phyloP scores from a whole-genome alignment of 1,140 invertebrate species.

The Homalodisca vitripennis region DNA sequence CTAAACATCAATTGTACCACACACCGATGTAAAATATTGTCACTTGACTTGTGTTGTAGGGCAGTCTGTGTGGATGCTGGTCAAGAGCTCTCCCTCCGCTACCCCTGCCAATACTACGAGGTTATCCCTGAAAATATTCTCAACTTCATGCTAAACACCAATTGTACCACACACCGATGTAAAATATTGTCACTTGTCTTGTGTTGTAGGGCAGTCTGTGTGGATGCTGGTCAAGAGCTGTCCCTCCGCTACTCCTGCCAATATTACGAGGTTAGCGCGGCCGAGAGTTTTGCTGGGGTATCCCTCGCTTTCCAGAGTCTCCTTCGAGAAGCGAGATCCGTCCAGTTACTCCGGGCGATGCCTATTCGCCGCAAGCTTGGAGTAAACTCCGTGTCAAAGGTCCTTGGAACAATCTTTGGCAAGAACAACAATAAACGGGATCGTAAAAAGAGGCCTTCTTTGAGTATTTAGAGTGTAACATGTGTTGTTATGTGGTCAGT shows the following conservation, averaged over 20 bases:
- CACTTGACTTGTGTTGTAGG: constrained; percentile 50
- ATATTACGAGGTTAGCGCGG: constrained; percentile 84
- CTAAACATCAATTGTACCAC: too few relatives aligned
- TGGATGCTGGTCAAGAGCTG: constrained; percentile 77
- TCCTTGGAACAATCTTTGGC: constrained; percentile 75
- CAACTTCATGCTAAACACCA: constrained; percentile 76
- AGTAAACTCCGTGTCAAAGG: constrained; percentile 75
- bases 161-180: not conserved
- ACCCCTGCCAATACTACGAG: constrained; percentile 82
- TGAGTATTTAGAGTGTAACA: constrained; percentile 73
- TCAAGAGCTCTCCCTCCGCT: constrained; percentile 72
- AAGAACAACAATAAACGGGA: constrained; percentile 64
- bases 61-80: constrained; percentile 77
- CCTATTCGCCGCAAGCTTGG: constrained; percentile 70
- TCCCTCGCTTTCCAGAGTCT: constrained; percentile 77
- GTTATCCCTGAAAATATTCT: constrained; percentile 79
- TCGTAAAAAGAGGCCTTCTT: constrained; percentile 70
- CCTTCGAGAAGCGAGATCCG: constrained; percentile 67
- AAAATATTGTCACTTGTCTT: not conserved
- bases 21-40: too few relatives aligned
- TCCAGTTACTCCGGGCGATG: constrained; percentile 67
- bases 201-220: constrained; percentile 65
- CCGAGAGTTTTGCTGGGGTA: constrained; percentile 75
- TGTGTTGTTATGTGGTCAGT: too few relatives aligned
- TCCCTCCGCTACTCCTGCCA: constrained; percentile 76